phyloP scores from a whole-genome alignment of 2,888 invertebrate species.

The Eupithecia insigniata region DNA sequence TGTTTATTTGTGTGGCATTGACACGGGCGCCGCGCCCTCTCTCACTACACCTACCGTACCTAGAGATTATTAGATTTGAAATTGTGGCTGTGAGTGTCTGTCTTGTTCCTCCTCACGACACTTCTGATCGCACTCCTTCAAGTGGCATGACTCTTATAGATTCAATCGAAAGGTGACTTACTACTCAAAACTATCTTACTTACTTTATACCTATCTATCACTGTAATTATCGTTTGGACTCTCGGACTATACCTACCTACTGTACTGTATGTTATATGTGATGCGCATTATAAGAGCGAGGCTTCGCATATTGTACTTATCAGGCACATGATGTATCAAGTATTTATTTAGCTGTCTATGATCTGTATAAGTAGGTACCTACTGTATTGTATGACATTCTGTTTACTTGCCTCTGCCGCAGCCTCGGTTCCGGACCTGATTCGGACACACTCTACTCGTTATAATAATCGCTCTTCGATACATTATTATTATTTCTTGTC shows the following conservation, averaged over 20 bases:
- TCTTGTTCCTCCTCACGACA: conserved; percentile 52
- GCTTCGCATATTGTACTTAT: conserved; percentile 76
- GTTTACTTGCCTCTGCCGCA: conserved; percentile 66
- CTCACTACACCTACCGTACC: conserved; percentile 59
- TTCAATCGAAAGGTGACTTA: conserved; percentile 86
- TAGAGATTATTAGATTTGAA: conserved; percentile 62
- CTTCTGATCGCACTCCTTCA: conserved; percentile 44
- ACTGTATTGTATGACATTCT: conserved; percentile 58
- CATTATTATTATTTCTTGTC: conserved; percentile 78
- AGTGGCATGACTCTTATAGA: conserved; percentile 69
- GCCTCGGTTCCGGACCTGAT: conserved; percentile 22
- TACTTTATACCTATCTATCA: conserved; percentile 64
- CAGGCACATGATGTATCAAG: conserved; percentile 59
- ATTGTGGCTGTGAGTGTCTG: conserved; percentile 81
- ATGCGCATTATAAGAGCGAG: conserved; percentile 70
- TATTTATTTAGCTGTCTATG: conserved; percentile 42
- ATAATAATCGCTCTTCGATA: conserved; percentile 64
- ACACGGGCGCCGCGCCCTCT: conserved; percentile 53
- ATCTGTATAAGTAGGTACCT: conserved; percentile 46
- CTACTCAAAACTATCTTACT: conserved; percentile 87
- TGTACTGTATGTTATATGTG: conserved; percentile 67
- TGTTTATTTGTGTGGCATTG: conserved; percentile 53
- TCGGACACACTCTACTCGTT: conserved; percentile 47
- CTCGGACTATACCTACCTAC: conserved; percentile 49
- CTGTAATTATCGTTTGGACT: conserved; percentile 63